These are phyloP conservation scores for Phaedon cochleariae DNA, from an alignment of 2,888 invertebrate genomes.

Conservation along the genomic window DNA sequence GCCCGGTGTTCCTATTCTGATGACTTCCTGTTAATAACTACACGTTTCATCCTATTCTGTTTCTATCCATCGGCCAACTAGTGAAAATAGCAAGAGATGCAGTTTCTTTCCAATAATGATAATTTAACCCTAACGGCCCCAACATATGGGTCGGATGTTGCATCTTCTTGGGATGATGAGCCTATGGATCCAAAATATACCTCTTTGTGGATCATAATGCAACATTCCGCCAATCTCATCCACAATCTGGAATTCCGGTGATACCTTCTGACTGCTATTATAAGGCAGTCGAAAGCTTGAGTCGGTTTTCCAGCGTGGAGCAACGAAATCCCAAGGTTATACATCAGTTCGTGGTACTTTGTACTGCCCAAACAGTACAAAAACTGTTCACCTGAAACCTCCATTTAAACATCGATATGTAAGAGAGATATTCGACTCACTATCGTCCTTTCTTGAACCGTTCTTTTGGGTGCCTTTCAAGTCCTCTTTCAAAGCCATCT, in stretches of 20 bases:
- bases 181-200: too few relatives aligned
- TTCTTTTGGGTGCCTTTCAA: conserved; percentile 60
- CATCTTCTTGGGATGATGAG: too few relatives aligned
- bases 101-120: too few relatives aligned
- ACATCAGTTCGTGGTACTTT: conserved; percentile 73
- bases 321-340: conserved; percentile 85
- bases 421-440: conserved; percentile 29
- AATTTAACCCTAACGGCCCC: too few relatives aligned
- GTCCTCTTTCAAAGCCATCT: conserved; percentile 81
- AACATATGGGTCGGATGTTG: too few relatives aligned
- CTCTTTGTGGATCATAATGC: conserved; percentile 72
- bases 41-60: too few relatives aligned
- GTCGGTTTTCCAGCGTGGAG: conserved; percentile 81
- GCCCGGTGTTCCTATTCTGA: too few relatives aligned
- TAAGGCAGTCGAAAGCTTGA: conserved; percentile 90
- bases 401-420: not conserved
- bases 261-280: conserved; percentile 84
- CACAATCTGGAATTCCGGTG: conserved; percentile 91
- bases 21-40: too few relatives aligned
- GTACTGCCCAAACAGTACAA: conserved; percentile 71
- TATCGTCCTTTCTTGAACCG: conserved; percentile 54
- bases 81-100: too few relatives aligned
- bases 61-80: too few relatives aligned
- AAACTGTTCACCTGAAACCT: conserved; percentile 61
- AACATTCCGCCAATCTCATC: conserved; percentile 93